phyloP scores from a whole-genome alignment of 2,888 invertebrate genomes.

The Pherbina coryleti region DNA sequence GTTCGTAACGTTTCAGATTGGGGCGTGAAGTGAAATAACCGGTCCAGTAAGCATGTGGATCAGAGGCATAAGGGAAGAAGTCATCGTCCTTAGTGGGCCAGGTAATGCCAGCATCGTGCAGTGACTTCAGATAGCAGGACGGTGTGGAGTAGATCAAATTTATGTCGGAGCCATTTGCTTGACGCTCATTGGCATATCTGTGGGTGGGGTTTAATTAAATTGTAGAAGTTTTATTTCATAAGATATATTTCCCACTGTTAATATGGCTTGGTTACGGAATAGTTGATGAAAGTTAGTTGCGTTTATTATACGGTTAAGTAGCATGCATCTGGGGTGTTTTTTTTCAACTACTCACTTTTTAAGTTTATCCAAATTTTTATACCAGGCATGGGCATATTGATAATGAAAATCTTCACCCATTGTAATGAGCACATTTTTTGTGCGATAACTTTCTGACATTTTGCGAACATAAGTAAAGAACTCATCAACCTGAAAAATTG shows the following conservation, averaged over 20 bases:
- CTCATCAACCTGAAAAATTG: slow-evolving; percentile 70
- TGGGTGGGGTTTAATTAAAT: neutral
- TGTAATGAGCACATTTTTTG: slow-evolving; percentile 86
- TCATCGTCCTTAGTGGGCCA: slow-evolving; percentile 85
- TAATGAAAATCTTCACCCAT: slow-evolving; percentile 96
- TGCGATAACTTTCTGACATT: slow-evolving; percentile 73
- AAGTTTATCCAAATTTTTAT: slow-evolving; percentile 88
- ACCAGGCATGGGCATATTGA: slow-evolving; percentile 82
- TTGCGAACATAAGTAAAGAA: slow-evolving; percentile 73
- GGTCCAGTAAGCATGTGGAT: slow-evolving; percentile 91
- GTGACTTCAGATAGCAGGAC: slow-evolving; percentile 83
- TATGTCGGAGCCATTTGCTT: slow-evolving; percentile 74
- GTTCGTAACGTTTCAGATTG: slow-evolving; percentile 82
- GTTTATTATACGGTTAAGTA: neutral
- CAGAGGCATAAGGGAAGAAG: slow-evolving; percentile 92
- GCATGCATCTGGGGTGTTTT: slow-evolving; percentile 14
- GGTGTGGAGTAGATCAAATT: slow-evolving; percentile 90
- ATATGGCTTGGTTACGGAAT: neutral
- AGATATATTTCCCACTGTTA: no score
- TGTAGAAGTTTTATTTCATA: neutral
- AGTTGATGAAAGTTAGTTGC: slow-evolving; percentile 29
- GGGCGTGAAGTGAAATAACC: slow-evolving; percentile 90
- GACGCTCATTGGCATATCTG: slow-evolving; percentile 64
- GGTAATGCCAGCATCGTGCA: slow-evolving; percentile 78
- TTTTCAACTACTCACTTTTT: slow-evolving; percentile 75